A percentile compares a stretch with the other conserved stretches of the same genome.
These are phyloP conservation scores for Podarcis lilfordi DNA, from an alignment of 2,797 vertebrate species.

Conservation along the genomic window DNA sequence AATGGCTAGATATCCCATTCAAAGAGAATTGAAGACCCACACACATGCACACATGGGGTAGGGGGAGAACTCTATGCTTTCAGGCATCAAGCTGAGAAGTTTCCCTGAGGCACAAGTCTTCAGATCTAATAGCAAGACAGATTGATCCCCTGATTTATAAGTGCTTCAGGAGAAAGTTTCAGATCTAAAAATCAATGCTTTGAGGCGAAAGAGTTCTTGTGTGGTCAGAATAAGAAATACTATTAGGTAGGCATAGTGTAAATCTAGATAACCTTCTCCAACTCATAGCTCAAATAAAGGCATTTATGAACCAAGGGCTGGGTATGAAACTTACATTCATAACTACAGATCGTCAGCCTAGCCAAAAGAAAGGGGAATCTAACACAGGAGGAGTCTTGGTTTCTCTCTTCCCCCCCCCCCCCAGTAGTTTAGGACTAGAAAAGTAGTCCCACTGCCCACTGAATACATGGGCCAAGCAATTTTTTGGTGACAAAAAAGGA, in stretches of 20 bases:
- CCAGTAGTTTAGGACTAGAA: too few species aligned
- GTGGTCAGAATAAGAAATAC: not conserved
- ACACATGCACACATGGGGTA: not conserved
- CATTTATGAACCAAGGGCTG: not conserved
- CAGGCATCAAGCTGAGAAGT: conserved; percentile 5
- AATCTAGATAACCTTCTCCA: not conserved
- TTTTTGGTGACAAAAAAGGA: too few species aligned
- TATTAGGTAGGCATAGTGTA: not conserved
- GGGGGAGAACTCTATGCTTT: not conserved
- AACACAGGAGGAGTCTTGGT: too few species aligned
- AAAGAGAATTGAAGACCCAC: conserved; percentile 14
- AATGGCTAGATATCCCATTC: conserved; percentile 14
- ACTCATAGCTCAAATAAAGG: not conserved
- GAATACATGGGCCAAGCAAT: too few species aligned
- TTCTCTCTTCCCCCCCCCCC: accelerated
- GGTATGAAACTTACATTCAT: not conserved
- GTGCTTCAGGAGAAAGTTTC: not conserved
- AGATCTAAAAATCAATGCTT: not conserved
- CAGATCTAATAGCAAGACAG: not conserved
- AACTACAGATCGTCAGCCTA: not conserved
- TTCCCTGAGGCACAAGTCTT: not conserved
- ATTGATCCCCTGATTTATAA: not conserved
- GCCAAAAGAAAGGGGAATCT: not conserved
- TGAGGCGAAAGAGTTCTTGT: not conserved
- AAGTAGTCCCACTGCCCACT: too few species aligned